Conservation (phyloP, 2,113 vertebrate genomes). For the Etheostoma spectabile region DNA sequence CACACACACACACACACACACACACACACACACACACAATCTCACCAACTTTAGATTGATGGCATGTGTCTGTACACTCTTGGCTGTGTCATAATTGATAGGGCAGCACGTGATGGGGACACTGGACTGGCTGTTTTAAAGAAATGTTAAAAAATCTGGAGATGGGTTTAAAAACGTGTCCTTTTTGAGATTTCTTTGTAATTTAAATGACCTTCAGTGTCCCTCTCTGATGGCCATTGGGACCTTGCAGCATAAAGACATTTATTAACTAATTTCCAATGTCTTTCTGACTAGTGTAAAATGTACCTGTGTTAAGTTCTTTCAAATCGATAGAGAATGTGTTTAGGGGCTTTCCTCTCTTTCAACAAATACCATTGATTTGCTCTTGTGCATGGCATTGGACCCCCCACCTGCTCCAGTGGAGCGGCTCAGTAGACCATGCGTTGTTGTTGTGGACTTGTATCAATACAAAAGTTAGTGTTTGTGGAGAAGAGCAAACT, state of each 20-base stretch:
- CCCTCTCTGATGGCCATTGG: not conserved
- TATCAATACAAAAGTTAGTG: not conserved
- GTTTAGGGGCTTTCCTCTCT: not conserved
- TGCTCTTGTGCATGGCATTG: not conserved
- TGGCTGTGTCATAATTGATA: constrained; percentile 27
- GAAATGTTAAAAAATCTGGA: not conserved
- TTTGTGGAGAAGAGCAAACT: constrained; percentile 21
- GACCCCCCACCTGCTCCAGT: not conserved
- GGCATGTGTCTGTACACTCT: constrained; percentile 9
- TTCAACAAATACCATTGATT: not conserved
- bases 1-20: not conserved
- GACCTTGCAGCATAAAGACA: not conserved
- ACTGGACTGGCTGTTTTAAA: constrained; percentile 1
- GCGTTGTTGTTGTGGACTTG: not conserved
- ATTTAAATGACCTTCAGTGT: not conserved
- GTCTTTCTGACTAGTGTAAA: not conserved
- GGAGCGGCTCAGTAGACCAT: not conserved
- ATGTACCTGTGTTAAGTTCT: not conserved
- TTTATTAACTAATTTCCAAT: not conserved
- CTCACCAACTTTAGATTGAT: constrained; percentile 24
- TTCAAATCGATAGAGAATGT: not conserved
- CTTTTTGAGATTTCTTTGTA: constrained; percentile 7
- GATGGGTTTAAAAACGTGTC: not conserved
- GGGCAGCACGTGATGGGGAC: not conserved
- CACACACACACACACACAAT: not conserved